Conservation (phyloP, 2,797 vertebrate species). For the Podarcis lilfordi region DNA sequence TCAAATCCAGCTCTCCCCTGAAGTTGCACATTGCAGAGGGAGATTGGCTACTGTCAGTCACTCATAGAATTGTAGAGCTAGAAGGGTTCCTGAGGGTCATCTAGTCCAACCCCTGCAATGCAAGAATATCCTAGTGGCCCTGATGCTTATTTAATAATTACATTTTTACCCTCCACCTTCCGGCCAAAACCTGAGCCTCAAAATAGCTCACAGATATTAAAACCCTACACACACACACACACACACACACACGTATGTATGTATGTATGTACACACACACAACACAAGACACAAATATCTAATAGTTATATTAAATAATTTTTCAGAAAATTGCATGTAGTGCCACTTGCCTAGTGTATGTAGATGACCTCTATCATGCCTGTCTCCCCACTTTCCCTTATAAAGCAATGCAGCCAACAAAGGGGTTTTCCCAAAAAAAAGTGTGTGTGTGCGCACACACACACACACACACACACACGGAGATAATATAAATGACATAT, state of each 20-base stretch:
- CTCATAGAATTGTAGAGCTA: too few relatives aligned
- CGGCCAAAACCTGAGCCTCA: neutral
- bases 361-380: neutral
- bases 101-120: too few relatives aligned
- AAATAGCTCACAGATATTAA: neutral
- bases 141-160: neutral
- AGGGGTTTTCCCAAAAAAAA: accelerated
- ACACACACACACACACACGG: too few relatives aligned
- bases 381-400: neutral
- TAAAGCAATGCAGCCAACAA: neutral
- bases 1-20: neutral
- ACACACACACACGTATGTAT: neutral
- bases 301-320: neutral
- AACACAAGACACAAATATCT: neutral
- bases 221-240: neutral
- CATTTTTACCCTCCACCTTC: neutral
- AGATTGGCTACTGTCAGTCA: neutral
- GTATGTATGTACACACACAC: neutral
- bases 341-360: neutral
- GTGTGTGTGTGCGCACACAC: too few relatives aligned
- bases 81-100: too few relatives aligned
- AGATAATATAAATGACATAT: neutral
- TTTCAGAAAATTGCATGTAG: neutral
- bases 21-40: neutral
- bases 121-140: neutral